Evolutionary conservation across 2,888 invertebrate species (phyloP).

Genomic region (Drosophila vallismaia): DNA sequence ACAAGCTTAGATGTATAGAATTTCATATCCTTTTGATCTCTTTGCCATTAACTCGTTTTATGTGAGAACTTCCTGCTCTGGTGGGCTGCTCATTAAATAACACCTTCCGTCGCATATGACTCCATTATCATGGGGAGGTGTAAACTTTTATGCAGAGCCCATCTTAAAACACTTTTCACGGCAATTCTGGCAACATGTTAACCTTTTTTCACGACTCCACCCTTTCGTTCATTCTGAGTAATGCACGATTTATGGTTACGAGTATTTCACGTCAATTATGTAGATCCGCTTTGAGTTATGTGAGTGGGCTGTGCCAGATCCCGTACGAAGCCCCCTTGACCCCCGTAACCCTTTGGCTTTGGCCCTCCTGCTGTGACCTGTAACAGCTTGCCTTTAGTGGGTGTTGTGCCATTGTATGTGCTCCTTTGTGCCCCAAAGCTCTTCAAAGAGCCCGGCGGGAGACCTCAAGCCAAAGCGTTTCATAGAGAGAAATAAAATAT

Average conservation of each 20-base stretch:
- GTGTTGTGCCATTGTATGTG: conserved; percentile 19
- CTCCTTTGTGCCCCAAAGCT: conserved; percentile 43
- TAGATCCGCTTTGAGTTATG: conserved; percentile 77
- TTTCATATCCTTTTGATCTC: conserved; percentile 18
- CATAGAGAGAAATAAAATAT: conserved; percentile 17
- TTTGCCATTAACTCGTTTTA: conserved; percentile 10
- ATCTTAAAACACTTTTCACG: conserved; percentile 50
- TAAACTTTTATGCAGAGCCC: conserved; percentile 53
- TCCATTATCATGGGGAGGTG: conserved; percentile 40
- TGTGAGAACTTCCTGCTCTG: conserved; percentile 8
- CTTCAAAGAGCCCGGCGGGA: conserved; percentile 32
- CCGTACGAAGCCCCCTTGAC: background rate
- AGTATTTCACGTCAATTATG: conserved; percentile 70
- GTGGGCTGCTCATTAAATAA: conserved; percentile 29
- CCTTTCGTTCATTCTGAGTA: conserved; percentile 33
- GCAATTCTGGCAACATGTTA: conserved; percentile 60
- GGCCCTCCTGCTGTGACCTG: conserved; percentile 35
- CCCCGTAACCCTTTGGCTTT: conserved; percentile 16
- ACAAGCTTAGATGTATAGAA: background rate
- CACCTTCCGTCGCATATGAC: conserved; percentile 17
- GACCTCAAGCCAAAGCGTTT: conserved; percentile 12
- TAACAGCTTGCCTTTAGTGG: conserved; percentile 45
- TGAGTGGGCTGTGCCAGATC: conserved; percentile 40
- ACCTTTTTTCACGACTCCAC: conserved; percentile 40
- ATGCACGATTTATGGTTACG: conserved; percentile 62